phyloP scores from a whole-genome alignment of 2,888 invertebrate genomes.

The Atherix ibis region DNA sequence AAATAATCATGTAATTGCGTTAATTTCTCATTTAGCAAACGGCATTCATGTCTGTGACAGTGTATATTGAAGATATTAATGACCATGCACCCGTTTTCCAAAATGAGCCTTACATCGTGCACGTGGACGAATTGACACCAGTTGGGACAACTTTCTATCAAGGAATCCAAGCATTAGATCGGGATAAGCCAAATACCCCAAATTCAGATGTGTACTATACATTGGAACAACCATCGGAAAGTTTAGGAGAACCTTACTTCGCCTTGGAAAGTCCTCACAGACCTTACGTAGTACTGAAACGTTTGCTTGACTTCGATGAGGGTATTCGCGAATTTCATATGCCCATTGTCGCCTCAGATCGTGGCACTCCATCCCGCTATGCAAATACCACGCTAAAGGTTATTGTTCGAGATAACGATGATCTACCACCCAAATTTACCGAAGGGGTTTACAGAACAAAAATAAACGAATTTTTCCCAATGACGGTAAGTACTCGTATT shows the following conservation, averaged over 20 bases:
- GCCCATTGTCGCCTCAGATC: slow-evolving; percentile 63
- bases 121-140: slow-evolving; percentile 67
- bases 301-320: slow-evolving; percentile 61
- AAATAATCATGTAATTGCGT: too few species aligned
- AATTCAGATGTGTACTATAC: slow-evolving; percentile 75
- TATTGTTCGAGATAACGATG: slow-evolving; percentile 61
- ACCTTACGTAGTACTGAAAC: slow-evolving; percentile 55
- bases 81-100: slow-evolving; percentile 67
- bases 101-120: slow-evolving; percentile 61
- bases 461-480: slow-evolving; percentile 68
- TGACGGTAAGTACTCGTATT: slow-evolving; percentile 52
- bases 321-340: slow-evolving; percentile 63
- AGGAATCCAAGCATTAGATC: slow-evolving; percentile 63
- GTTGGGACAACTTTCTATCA: slow-evolving; percentile 63
- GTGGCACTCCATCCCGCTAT: slow-evolving; percentile 60
- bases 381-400: slow-evolving; percentile 57
- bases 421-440: slow-evolving; percentile 67
- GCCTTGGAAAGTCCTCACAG: slow-evolving; percentile 65
- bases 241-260: slow-evolving; percentile 37
- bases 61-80: slow-evolving; percentile 78
- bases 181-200: slow-evolving; percentile 75
- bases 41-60: slow-evolving; percentile 68
- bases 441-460: slow-evolving; percentile 62
- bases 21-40: slow-evolving; percentile 54
- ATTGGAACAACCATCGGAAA: slow-evolving; percentile 42